A percentile compares a stretch with the other conserved stretches of the same genome.
phyloP scores from a whole-genome alignment of 2,113 vertebrate genomes.

The Corythornis vintsioides region DNA sequence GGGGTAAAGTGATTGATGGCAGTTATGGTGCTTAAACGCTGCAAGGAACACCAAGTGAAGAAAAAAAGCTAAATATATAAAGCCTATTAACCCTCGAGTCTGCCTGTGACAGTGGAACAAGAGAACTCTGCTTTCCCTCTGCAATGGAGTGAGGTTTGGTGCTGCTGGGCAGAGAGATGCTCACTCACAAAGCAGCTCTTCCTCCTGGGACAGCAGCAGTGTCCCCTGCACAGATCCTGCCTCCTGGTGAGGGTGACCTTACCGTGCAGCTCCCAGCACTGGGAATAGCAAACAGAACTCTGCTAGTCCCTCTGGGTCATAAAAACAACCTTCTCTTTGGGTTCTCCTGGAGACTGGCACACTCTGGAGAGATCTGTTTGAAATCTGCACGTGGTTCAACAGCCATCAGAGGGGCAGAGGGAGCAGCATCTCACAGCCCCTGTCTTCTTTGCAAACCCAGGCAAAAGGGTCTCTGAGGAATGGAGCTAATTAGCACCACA shows the following conservation, averaged over 20 bases:
- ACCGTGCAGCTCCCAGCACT: not conserved
- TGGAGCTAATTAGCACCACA: slow-evolving; percentile 24
- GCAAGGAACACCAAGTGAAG: not conserved
- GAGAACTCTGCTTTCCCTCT: not conserved
- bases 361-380: not conserved
- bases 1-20: not conserved
- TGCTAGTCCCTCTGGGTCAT: not conserved
- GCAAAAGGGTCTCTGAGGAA: not conserved
- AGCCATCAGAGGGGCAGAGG: not conserved
- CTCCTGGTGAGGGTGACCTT: not conserved
- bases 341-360: not conserved
- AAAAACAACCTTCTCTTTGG: not conserved
- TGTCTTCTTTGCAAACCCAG: not conserved
- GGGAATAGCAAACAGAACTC: not conserved
- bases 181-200: not conserved
- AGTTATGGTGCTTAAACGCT: not conserved
- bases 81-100: not conserved
- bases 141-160: not conserved
- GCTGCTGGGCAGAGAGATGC: not conserved
- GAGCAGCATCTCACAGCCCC: not conserved
- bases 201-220: not conserved
- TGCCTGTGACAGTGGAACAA: not conserved
- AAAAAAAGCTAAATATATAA: not conserved
- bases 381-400: not conserved
- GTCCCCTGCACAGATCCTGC: not conserved